Base-by-base conservation (phyloP, 2,888 invertebrate species). In the Trissoscelio sp. region DNA sequence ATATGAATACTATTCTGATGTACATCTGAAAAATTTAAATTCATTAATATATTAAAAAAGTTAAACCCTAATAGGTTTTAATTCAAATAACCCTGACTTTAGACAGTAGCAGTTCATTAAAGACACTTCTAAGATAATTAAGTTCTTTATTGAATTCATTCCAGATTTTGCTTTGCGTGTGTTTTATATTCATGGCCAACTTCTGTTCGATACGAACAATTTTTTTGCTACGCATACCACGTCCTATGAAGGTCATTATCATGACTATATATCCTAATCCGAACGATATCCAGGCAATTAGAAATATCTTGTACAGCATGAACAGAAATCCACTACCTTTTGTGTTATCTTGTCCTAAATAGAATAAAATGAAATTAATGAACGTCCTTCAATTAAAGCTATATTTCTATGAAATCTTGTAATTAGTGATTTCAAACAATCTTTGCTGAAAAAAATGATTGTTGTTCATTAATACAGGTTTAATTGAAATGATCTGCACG, bases 211-310 rank as follows among this genome's bases (percentile, higher is more conserved):
- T 92, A 86, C 93, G 93, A 37, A 94, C 94, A 66, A 97, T 93
- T 85, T 94, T 93, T 89, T 97, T 96, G 84, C 96, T 96, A 64
- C 94, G 92, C 94, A 96, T 93, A 3, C 95, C 96, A 75, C 94
- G 94, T 0, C 96, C 95, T 84, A 97, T 96, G 88, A 97, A 97
- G 0, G 96, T 96, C 85, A 97, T 94, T 51, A 97, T 94, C 97
- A 98, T 98, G 20, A 97, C 95, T 48, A 97, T 94, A 91, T 98
- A 98, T 0, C 97, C 97, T 82, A 98, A 93, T 0, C 98, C 97
- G 87, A 97, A 97, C 79, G 97, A 96, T 66, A 98, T 96, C 98
- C 98, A 98, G 22, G 96, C 91, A 31, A 97, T 94, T 0, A 97
- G 93, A 86, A 96, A 96, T 77, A 95, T 94, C 91, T 97, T 95